Evolutionary conservation across 2,888 invertebrate species (phyloP).

Genomic region (Cheilosia variabilis): DNA sequence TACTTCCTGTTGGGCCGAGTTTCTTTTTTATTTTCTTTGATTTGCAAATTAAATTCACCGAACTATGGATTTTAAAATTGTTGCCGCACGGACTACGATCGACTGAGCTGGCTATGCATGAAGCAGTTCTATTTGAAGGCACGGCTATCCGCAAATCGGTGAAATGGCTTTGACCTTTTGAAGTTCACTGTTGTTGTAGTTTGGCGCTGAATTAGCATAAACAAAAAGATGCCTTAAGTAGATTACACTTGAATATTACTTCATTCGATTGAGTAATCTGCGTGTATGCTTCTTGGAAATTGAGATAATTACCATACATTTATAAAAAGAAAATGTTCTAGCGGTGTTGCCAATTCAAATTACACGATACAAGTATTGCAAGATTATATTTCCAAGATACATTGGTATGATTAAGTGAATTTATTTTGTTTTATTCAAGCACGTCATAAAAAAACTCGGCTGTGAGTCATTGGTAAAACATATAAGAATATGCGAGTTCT

Average conservation of each 20-base stretch:
- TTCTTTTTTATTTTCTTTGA: not conserved
- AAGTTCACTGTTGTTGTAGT: conserved; percentile 30
- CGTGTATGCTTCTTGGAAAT: not conserved
- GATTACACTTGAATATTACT: conserved; percentile 10
- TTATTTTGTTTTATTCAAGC: no score
- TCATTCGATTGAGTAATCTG: conserved; percentile 8
- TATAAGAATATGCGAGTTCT: no score
- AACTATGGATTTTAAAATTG: conserved; percentile 18
- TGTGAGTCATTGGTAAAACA: no score
- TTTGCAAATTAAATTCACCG: conserved; percentile 19
- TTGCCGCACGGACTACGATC: conserved; percentile 40
- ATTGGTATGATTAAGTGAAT: no score
- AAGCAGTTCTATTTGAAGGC: conserved; percentile 56
- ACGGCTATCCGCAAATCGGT: not conserved
- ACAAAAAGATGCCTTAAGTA: conserved; percentile 32
- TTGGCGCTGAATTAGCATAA: conserved; percentile 47
- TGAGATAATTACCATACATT: conserved; percentile 1
- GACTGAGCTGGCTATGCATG: conserved; percentile 41
- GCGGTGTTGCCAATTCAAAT: not conserved
- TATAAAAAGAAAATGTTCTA: not conserved
- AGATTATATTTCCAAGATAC: no score
- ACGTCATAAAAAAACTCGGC: no score
- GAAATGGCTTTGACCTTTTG: conserved; percentile 59
- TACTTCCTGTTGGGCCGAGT: not conserved
- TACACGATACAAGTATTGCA: no score